Percentiles rank a stretch among this genome's conserved stretches.
Evolutionary conservation across 23 tunicate species (phyloP).

Genomic region (Oikopleura vanhoeffeni): DNA sequence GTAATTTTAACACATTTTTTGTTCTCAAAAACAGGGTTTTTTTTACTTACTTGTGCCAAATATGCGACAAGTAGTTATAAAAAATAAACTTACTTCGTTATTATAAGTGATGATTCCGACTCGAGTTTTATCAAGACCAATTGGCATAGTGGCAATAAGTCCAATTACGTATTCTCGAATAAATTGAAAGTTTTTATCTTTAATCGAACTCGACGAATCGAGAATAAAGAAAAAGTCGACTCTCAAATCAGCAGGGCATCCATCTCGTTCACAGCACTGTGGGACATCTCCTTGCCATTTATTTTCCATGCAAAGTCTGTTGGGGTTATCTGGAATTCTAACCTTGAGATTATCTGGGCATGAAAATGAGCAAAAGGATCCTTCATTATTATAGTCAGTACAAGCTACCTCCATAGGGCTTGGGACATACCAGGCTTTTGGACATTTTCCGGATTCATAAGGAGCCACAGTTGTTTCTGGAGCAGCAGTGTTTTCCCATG

Average conservation of each 20-base stretch:
- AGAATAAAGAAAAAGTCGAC: background rate
- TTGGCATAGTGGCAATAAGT: background rate
- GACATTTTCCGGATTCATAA: background rate
- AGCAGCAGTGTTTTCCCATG: background rate
- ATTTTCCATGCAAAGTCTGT: background rate
- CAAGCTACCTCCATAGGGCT: background rate
- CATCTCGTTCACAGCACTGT: background rate
- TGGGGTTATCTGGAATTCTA: conserved; percentile 3
- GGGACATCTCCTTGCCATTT: background rate
- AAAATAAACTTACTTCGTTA: background rate
- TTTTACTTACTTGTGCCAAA: too few relatives aligned
- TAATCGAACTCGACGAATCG: background rate
- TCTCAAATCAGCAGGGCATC: background rate
- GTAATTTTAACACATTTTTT: too few relatives aligned
- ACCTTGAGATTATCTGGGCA: background rate
- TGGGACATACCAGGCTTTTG: background rate
- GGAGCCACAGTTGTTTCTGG: background rate
- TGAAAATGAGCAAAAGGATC: background rate
- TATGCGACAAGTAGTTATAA: too few relatives aligned
- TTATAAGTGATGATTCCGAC: background rate
- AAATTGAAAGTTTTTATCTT: conserved; percentile 3
- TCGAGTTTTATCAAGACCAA: background rate
- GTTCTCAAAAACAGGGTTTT: too few relatives aligned
- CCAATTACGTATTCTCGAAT: background rate
- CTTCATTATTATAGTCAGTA: background rate